Percentiles rank a stretch among this genome's conserved stretches.
Conservation (phyloP, 1,140 invertebrate genomes). For the Limonius californicus region DNA sequence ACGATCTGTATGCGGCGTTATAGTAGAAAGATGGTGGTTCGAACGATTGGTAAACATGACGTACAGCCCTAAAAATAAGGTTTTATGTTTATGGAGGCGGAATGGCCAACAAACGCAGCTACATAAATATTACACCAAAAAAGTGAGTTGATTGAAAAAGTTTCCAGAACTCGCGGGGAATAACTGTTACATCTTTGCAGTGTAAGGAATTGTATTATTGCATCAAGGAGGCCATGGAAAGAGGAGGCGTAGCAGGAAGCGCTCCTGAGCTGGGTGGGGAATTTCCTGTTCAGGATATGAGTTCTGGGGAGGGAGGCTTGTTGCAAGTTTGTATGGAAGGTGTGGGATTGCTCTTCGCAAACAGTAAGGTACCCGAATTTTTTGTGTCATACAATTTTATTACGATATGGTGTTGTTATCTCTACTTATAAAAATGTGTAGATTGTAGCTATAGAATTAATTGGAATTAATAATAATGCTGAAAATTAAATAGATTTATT, state of each 20-base stretch:
- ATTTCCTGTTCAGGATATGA: slow-evolving; percentile 97
- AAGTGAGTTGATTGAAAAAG: slow-evolving; percentile 59
- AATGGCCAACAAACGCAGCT: slow-evolving; percentile 89
- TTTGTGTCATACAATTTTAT: slow-evolving; percentile 2
- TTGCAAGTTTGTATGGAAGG: slow-evolving; percentile 99
- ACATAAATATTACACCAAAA: slow-evolving; percentile 98
- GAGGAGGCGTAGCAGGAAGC: slow-evolving; percentile 80
- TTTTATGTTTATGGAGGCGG: slow-evolving; percentile 92
- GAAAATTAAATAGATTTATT: too few relatives aligned
- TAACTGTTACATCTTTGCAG: slow-evolving; percentile 51
- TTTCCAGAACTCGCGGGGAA: not conserved
- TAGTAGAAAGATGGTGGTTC: slow-evolving; percentile 99
- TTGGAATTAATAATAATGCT: too few relatives aligned
- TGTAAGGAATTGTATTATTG: slow-evolving; percentile 98
- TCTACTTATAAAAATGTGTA: not conserved
- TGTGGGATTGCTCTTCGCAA: slow-evolving; percentile 95
- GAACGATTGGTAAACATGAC: slow-evolving; percentile 99
- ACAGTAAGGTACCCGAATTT: slow-evolving; percentile 89
- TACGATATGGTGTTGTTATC: not conserved
- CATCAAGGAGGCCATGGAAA: slow-evolving; percentile 98
- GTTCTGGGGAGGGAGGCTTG: slow-evolving; percentile 92
- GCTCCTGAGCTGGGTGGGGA: slow-evolving; percentile 92
- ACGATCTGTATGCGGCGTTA: slow-evolving; percentile 76
- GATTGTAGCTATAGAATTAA: not conserved
- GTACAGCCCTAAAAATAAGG: slow-evolving; percentile 96